These are phyloP conservation scores for Drosophila mimica DNA, from an alignment of 2,888 invertebrate genomes.

Conservation along the genomic window DNA sequence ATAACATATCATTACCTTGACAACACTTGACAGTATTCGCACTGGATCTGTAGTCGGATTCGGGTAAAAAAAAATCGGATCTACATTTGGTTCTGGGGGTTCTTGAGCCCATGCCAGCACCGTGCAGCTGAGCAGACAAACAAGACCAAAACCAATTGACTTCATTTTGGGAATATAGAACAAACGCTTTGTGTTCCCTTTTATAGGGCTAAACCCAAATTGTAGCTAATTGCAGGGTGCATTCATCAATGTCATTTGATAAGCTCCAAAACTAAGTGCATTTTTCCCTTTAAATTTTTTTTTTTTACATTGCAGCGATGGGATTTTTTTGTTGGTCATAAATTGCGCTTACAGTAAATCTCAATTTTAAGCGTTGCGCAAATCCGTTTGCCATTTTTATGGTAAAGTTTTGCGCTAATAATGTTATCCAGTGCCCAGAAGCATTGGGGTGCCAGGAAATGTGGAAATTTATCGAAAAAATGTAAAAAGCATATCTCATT, in stretches of 20 bases:
- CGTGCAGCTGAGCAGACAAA: conserved; percentile 20
- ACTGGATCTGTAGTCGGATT: accelerated
- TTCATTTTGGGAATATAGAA: conserved; percentile 38
- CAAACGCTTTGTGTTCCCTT: conserved; percentile 5
- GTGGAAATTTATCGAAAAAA: conserved; percentile 60
- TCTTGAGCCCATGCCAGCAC: conserved; percentile 2
- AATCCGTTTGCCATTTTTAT: conserved; percentile 69
- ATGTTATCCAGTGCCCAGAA: conserved; percentile 57
- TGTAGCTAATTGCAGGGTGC: conserved; percentile 34
- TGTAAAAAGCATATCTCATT: conserved; percentile 71
- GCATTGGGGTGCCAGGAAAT: conserved; percentile 31
- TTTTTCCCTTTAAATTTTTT: conserved; percentile 2
- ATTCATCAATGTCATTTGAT: conserved; percentile 59
- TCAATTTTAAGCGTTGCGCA: conserved; percentile 65
- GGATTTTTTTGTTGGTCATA: conserved; percentile 38
- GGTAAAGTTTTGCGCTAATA: conserved; percentile 65
- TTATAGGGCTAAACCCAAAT: conserved; percentile 26
- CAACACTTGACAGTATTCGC: neutral
- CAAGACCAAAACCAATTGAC: conserved; percentile 20
- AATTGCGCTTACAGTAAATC: conserved; percentile 66
- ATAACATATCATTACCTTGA: neutral
- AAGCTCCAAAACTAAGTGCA: conserved; percentile 37
- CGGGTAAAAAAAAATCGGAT: neutral
- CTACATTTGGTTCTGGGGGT: neutral
- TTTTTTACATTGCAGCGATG: neutral